phyloP scores from a whole-genome alignment of 1,140 invertebrate species.

The Aphelenchoides fujianensis region DNA sequence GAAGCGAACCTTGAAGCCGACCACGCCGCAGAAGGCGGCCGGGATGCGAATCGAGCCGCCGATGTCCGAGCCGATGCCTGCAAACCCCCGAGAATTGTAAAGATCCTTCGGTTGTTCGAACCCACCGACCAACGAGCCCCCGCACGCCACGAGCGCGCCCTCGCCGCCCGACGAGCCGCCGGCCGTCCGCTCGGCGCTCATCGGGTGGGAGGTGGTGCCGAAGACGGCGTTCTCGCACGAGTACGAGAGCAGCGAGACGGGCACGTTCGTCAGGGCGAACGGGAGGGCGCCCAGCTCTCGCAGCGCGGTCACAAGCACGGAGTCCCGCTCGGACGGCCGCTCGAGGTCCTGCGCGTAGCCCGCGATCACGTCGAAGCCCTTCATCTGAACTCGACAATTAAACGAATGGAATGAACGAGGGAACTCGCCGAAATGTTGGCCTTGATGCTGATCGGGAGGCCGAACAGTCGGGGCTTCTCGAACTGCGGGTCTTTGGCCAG shows the following conservation, averaged over 20 bases:
- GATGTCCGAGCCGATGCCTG: constrained; percentile 66
- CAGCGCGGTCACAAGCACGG: constrained; percentile 48
- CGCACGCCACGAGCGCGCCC: constrained; percentile 53
- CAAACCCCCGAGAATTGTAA: no score
- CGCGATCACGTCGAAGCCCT: constrained; percentile 63
- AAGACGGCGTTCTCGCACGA: constrained; percentile 65
- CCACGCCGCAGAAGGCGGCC: constrained; percentile 52
- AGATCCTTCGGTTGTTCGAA: no score
- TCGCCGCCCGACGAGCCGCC: constrained; percentile 64
- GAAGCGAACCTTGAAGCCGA: constrained; percentile 22
- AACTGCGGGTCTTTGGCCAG: constrained; percentile 23
- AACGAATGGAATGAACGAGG: constrained; percentile 4
- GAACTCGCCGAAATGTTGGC: constrained; percentile 53
- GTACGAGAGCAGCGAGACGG: constrained; percentile 56
- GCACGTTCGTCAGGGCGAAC: constrained; percentile 64
- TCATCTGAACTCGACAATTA: constrained; percentile 36
- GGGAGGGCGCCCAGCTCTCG: constrained; percentile 59
- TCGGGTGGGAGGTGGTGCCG: constrained; percentile 64
- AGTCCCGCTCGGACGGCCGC: constrained; percentile 48
- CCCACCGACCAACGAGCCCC: constrained; percentile 59
- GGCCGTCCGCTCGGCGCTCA: constrained; percentile 57
- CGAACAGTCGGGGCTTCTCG: constrained; percentile 57
- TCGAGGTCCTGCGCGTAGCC: constrained; percentile 61
- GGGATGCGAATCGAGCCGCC: constrained; percentile 66
- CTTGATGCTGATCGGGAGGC: constrained; percentile 63